Base-by-base conservation (phyloP, 2,113 vertebrate genomes). In the Oreochromis spilurus region DNA sequence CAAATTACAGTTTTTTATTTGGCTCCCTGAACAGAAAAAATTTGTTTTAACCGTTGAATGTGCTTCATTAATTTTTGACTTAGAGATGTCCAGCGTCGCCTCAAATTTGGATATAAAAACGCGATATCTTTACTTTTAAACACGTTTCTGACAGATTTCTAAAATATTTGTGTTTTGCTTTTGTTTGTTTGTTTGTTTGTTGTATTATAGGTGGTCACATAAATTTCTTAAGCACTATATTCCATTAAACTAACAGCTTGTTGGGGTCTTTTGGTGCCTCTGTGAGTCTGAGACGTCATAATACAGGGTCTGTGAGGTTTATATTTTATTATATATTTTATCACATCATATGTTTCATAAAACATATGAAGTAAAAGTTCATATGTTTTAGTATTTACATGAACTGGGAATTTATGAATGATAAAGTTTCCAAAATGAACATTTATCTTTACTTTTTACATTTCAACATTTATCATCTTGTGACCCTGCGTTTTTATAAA, bases 401-500 rank as follows among this genome's bases (percentile, higher is more conserved):
- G 24, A 48, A 31, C 26, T 50, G 16, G 43, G 70, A 48, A 75
- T 7, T 19, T 75, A 7, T 72, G 9, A 72, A 72, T 0, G 0
- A 75, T 17, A 48, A 75, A 48, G 67, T 48, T 7, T 26, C 40
- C 43, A 19, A 75, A 75, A 48, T 75, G 14, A 48, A 75, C 16
- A 48, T 75, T 29, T 48, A 48, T 48, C 9, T 50, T 50, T 77
- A 19, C 45, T 52, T 77, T 77, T n/a, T 2, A 31, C 72, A 52
- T 50, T 77, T 29, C 16, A 26, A 24, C 21, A 50, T 50, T 50
- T 50, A 52, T 77, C 70, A 50, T n/a, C 12, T 31, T 19, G 6
- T 13, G 16, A 34, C 45, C 17, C 0, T 31, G 0, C 19, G 2
- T n/a, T 5, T 77, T 13, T 31, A 77, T 8, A 48, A 19, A 11